Percentiles rank a stretch among this genome's conserved stretches.
phyloP scores from a whole-genome alignment of 2,113 vertebrate species.

The Spermophilus dauricus region DNA sequence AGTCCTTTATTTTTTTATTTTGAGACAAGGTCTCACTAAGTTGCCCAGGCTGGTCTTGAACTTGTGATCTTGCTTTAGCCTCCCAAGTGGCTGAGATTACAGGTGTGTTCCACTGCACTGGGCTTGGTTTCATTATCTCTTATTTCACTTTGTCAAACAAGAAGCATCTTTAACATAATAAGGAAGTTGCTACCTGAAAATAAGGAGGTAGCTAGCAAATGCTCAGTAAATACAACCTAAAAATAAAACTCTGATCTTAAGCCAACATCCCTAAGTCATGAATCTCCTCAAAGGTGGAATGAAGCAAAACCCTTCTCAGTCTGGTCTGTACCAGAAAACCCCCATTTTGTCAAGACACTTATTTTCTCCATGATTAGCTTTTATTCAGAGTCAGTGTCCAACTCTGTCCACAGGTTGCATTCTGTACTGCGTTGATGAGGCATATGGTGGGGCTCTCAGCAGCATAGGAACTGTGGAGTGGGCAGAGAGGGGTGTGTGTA shows the following conservation, averaged over 20 bases:
- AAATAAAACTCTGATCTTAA: conserved; percentile 19
- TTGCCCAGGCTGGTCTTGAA: neutral
- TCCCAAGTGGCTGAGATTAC: neutral
- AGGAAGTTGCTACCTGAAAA: conserved; percentile 46
- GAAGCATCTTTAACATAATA: conserved; percentile 28
- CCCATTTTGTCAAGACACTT: neutral
- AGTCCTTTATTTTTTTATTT: too few relatives aligned
- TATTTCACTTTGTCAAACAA: conserved; percentile 4
- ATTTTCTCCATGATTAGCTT: neutral
- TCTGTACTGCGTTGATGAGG: rapidly evolving
- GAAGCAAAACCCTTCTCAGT: neutral
- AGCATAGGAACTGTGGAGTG: neutral
- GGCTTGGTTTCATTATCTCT: neutral
- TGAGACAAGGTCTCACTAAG: too few relatives aligned
- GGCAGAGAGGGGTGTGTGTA: neutral
- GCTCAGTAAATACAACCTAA: neutral
- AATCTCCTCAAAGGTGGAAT: neutral
- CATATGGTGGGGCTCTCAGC: neutral
- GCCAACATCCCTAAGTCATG: neutral
- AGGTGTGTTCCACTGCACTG: neutral
- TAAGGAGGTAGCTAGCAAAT: neutral
- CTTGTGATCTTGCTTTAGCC: neutral
- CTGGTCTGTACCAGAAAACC: neutral
- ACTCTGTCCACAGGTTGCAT: neutral
- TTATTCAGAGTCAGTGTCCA: neutral